Base-by-base conservation (phyloP, 2,888 invertebrate genomes). In the Chymomyza caudatula region DNA sequence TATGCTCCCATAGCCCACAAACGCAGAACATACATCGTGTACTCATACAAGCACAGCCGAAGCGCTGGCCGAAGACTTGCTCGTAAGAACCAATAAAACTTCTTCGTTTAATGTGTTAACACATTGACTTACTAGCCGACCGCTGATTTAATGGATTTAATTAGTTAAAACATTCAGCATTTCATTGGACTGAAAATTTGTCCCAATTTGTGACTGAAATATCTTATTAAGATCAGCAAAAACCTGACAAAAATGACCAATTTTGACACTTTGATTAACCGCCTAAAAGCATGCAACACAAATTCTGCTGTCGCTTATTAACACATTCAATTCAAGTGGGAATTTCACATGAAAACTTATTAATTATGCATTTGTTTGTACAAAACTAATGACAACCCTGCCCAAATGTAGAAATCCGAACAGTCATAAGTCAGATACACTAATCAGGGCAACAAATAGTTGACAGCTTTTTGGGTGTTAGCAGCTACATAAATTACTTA, bases 281-380 rank as follows among this genome's bases (percentile, higher is more conserved):
- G 29, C 2, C 29, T 37, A 37, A 37, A 37, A 37, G 29, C 29
- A 37, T 37, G 29, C 29, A 11, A 37, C 2, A 11, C 29, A 37
- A 25, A 25, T 37, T 37, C 11, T 2, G 11, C 29, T 11, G 8
- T 37, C 11, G 29, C 29, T 17, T 47, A 47, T 47, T 47, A 47
- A 47, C 17, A 47, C 19, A 47, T 19, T 6, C 47, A 17, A 47
- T 11, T 4, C 29, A 37, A 37, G 8, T 37, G 29, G 11, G 4
- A 11, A 37, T 37, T 11, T 37, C 29, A 22, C 67, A 11, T 37
- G 29, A 11, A 1, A 1, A 11, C 29, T 64, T 60, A 76, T 80
- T 67, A 78, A 83, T 80, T 80, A 83, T 78, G 71, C 70, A 80
- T 76, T 83, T 70, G 11, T 11, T 76, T 74, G 74, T 83, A 78